Evolutionary conservation across 2,797 vertebrate genomes (phyloP).

Genomic region (Rousettus madagascariensis): DNA sequence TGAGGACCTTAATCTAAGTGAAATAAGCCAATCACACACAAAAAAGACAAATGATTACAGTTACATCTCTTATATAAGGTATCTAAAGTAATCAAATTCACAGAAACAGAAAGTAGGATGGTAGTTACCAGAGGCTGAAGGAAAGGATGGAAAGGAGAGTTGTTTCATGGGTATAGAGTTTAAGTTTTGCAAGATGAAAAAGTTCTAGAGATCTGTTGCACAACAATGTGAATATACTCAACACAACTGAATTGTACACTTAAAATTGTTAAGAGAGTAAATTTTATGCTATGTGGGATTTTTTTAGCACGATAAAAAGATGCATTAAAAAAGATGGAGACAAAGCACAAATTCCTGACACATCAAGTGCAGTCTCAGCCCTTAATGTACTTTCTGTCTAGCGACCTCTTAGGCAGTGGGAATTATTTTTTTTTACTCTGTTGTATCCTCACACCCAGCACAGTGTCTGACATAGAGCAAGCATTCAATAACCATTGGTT

Average conservation of each 20-base stretch:
- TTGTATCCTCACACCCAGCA: background rate
- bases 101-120: background rate
- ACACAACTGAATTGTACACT: background rate
- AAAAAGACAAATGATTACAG: background rate
- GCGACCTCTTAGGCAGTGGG: background rate
- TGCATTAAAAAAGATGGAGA: background rate
- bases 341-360: background rate
- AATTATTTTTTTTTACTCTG: background rate
- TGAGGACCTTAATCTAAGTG: background rate
- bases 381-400: background rate
- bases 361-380: background rate
- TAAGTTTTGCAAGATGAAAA: background rate
- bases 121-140: background rate
- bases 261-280: background rate
- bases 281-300: background rate
- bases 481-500: background rate
- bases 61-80: background rate
- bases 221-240: background rate
- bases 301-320: background rate
- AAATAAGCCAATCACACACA: background rate
- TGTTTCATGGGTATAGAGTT: background rate
- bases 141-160: background rate
- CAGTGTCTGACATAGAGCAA: background rate
- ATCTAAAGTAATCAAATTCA: background rate
- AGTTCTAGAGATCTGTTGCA: background rate